Percentiles rank a stretch among this genome's conserved stretches.
These are phyloP conservation scores for Taenaris catops DNA, from an alignment of 2,888 invertebrate species.

Conservation along the genomic window DNA sequence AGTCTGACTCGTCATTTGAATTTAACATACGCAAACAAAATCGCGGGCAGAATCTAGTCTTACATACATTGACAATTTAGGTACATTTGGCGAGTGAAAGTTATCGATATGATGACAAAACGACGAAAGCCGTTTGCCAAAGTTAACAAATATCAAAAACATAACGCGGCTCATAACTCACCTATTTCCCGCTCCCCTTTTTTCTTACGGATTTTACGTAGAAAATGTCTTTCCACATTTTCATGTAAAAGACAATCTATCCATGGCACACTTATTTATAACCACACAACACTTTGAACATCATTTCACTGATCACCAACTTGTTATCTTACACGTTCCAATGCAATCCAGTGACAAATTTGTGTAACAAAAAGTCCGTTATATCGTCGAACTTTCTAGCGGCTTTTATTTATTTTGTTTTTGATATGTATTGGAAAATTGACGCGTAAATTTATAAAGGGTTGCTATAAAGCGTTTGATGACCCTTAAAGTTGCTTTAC, in stretches of 20 bases:
- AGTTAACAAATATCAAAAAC: no score
- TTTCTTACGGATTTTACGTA: conserved; percentile 70
- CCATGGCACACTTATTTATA: conserved; percentile 38
- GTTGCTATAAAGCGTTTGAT: conserved; percentile 66
- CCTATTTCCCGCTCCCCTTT: conserved; percentile 59
- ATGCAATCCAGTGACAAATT: conserved; percentile 1
- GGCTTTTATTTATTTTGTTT: conserved; percentile 3
- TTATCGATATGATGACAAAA: no score
- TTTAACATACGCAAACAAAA: no score
- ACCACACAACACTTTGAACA: conserved; percentile 27
- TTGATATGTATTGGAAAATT: conserved; percentile 36
- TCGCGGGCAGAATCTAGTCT: no score
- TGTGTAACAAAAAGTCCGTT: conserved; percentile 8
- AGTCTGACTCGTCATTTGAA: no score
- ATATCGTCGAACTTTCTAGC: not conserved
- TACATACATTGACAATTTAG: no score
- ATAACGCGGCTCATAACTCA: conserved; percentile 40
- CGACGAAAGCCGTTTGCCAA: conserved; percentile 2
- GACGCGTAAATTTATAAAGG: conserved; percentile 38
- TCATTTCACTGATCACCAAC: conserved; percentile 4
- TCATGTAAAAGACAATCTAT: conserved; percentile 44
- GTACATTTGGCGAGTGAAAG: no score
- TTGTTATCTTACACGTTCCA: conserved; percentile 16
- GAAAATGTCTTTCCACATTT: conserved; percentile 66
- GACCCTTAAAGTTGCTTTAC: conserved; percentile 67